These are phyloP conservation scores for Hydropsyche tenuis DNA, from an alignment of 1,140 invertebrate genomes.

Conservation along the genomic window DNA sequence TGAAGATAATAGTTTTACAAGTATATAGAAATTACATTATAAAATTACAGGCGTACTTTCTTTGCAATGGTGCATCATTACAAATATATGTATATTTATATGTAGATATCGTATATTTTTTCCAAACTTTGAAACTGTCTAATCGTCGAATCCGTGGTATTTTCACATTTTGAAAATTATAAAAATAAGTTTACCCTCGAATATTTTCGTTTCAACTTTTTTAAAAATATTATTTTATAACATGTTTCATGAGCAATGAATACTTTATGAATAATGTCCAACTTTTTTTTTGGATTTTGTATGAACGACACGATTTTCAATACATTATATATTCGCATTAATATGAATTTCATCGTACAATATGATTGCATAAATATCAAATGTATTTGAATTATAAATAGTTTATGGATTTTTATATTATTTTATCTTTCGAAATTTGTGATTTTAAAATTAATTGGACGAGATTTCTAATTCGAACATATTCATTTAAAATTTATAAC, in stretches of 20 bases:
- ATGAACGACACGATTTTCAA: background rate
- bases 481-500: background rate
- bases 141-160: conserved; percentile 16
- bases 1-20: conserved; percentile 6
- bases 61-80: conserved; percentile 34
- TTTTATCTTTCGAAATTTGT: background rate
- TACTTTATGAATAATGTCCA: background rate
- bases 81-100: background rate
- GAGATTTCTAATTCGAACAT: background rate
- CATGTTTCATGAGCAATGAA: conserved; percentile 11
- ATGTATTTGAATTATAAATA: no score
- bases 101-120: conserved; percentile 19
- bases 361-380: background rate
- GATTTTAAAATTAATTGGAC: background rate
- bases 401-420: background rate
- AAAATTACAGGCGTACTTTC: conserved; percentile 24
- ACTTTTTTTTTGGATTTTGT: background rate
- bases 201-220: conserved; percentile 2
- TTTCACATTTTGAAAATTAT: conserved; percentile 45
- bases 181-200: conserved; percentile 48
- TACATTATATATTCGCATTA: background rate
- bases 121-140: conserved; percentile 20
- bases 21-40: conserved; percentile 25
- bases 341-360: background rate
- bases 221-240: conserved; percentile 25